Evolutionary conservation across 2,888 invertebrate genomes (phyloP).

Genomic region (Venusia cambrica): DNA sequence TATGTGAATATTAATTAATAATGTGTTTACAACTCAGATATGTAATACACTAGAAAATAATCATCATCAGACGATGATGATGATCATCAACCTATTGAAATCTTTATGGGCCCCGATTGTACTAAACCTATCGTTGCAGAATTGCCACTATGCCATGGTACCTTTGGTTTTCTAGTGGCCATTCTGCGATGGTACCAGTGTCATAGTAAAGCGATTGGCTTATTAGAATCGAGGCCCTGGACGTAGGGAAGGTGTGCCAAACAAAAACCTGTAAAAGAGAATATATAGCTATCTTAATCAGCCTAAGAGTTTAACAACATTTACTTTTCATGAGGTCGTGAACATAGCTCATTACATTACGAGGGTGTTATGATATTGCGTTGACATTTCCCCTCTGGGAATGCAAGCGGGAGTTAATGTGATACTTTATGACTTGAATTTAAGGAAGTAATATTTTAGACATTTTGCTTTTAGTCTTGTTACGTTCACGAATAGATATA

Average conservation of each 20-base stretch:
- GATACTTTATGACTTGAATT: conserved; percentile 16
- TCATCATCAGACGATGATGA: no score
- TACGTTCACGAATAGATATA: neutral
- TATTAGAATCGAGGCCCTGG: no score
- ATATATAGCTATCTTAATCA: conserved; percentile 3
- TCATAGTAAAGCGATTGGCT: no score
- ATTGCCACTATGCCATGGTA: no score
- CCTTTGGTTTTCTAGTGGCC: no score
- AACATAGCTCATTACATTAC: conserved; percentile 32
- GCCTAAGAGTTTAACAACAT: conserved; percentile 15
- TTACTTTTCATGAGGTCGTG: conserved; percentile 18
- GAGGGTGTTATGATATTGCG: conserved; percentile 31
- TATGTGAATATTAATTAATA: conserved; percentile 16
- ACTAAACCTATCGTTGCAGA: no score
- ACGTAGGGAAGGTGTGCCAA: no score
- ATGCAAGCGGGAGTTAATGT: conserved; percentile 18
- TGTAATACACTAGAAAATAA: no score
- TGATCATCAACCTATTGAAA: no score
- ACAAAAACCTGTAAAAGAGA: no score
- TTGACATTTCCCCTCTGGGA: conserved; percentile 32
- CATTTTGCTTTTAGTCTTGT: conserved; percentile 4
- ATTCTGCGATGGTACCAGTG: no score
- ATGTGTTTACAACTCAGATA: conserved; percentile 2
- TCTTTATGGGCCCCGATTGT: no score
- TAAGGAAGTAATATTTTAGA: conserved; percentile 12